These are phyloP conservation scores for Mustela lutreola DNA, from an alignment of 2,113 vertebrate genomes.

Conservation along the genomic window DNA sequence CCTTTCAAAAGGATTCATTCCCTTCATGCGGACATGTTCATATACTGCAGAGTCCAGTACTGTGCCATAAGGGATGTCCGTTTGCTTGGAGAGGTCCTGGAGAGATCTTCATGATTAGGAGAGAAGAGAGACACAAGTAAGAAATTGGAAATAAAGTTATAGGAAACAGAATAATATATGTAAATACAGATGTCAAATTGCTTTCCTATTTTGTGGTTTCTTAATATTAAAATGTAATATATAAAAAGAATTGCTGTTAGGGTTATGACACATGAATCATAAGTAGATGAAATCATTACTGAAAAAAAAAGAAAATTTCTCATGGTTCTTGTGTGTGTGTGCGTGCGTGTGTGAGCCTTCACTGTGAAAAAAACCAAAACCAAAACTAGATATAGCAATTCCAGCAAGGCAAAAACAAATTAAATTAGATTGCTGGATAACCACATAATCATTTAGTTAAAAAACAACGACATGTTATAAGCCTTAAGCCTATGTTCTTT, in stretches of 20 bases:
- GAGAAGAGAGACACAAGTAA: conserved; percentile 78
- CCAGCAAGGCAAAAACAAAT: conserved; percentile 41
- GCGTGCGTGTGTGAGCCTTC: neutral
- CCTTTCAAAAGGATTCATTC: conserved; percentile 98
- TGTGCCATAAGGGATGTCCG: conserved; percentile 97
- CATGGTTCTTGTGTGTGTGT: neutral
- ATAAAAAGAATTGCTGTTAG: neutral
- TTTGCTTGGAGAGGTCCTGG: conserved; percentile 98
- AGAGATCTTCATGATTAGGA: conserved; percentile 91
- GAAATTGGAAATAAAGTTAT: conserved; percentile 52
- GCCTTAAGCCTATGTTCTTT: neutral
- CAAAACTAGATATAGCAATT: neutral
- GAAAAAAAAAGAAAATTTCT: conserved; percentile 37
- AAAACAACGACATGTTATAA: neutral
- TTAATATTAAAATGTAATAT: conserved; percentile 42
- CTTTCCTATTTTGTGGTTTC: neutral
- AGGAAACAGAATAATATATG: conserved; percentile 45
- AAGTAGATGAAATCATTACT: neutral
- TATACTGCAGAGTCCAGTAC: conserved; percentile 98
- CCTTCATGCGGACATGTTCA: conserved; percentile 97
- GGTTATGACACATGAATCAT: neutral
- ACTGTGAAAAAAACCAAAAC: neutral
- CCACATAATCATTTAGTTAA: neutral
- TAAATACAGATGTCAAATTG: neutral
- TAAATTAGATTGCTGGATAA: conserved; percentile 41